Evolutionary conservation across 2,113 vertebrate genomes (phyloP).

Genomic region (Triplophysa rosa): DNA sequence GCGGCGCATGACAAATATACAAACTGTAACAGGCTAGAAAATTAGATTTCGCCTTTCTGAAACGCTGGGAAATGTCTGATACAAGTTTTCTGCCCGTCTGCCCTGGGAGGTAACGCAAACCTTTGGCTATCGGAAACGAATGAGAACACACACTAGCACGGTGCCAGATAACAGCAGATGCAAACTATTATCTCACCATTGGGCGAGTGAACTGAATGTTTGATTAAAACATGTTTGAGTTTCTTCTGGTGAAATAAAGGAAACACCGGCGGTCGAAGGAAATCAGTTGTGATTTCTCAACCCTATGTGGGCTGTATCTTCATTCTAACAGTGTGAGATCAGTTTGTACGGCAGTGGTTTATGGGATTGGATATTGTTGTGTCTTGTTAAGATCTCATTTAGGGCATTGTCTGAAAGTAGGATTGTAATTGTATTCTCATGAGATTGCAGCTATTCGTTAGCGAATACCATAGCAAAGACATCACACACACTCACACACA

Average conservation of each 20-base stretch:
- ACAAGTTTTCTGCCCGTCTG: background rate
- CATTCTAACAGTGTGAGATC: background rate
- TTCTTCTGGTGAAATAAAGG: conserved; percentile 12
- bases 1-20: background rate
- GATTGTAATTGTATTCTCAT: conserved; percentile 3
- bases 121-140: conserved; percentile 25
- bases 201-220: conserved; percentile 58
- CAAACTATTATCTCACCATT: conserved; percentile 61
- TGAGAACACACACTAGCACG: conserved; percentile 40
- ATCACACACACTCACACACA: background rate
- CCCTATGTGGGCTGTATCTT: background rate
- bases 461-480: background rate
- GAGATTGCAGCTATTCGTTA: conserved; percentile 18
- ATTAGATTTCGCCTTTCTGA: conserved; percentile 9
- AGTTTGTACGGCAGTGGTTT: background rate
- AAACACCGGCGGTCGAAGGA: background rate
- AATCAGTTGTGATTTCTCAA: conserved; percentile 1
- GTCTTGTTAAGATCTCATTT: conserved; percentile 29
- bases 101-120: conserved; percentile 14
- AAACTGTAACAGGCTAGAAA: conserved; percentile 33
- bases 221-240: conserved; percentile 61
- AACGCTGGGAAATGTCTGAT: background rate
- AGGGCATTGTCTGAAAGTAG: background rate
- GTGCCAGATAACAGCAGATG: conserved; percentile 59
- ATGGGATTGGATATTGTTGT: conserved; percentile 7